Percentiles rank a stretch among this genome's conserved stretches.
Conservation (phyloP, 1,140 invertebrate species). For the Ooceraea biroi region DNA sequence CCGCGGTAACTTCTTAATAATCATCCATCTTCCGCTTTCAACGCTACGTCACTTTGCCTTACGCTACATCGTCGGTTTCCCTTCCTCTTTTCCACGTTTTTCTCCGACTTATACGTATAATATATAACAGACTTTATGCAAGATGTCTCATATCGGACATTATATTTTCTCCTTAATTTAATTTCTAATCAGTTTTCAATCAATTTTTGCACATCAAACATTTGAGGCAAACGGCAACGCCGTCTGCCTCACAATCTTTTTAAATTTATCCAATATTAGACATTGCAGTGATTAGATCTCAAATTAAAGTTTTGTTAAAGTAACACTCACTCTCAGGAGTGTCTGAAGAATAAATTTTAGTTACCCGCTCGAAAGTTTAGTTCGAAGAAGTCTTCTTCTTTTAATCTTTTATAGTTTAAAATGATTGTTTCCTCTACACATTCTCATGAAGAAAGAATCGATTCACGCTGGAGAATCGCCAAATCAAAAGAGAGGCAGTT, state of each 20-base stretch:
- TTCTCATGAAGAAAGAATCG: not conserved
- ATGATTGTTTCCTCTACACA: not conserved
- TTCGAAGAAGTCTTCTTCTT: not conserved
- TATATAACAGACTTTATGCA: conserved; percentile 39
- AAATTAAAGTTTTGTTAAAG: conserved; percentile 1
- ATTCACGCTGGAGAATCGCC: not conserved
- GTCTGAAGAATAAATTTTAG: not conserved
- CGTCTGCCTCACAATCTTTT: not conserved
- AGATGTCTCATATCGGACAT: not conserved
- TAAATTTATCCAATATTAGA: not conserved
- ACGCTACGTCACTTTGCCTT: conserved; percentile 35
- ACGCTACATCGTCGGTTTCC: conserved; percentile 1
- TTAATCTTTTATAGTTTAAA: not conserved
- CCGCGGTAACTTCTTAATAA: conserved; percentile 59
- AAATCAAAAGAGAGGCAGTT: too few relatives aligned
- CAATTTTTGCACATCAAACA: not conserved
- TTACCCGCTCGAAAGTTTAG: not conserved
- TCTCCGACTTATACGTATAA: conserved; percentile 20
- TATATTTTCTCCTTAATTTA: not conserved
- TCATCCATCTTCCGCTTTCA: conserved; percentile 61
- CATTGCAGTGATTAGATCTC: not conserved
- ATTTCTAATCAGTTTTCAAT: conserved; percentile 28
- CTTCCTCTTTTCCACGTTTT: not conserved
- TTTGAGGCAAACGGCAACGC: not conserved
- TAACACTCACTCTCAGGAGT: not conserved